These are phyloP conservation scores for Lophotis ruficrista DNA, from an alignment of 2,113 vertebrate species.

Conservation along the genomic window DNA sequence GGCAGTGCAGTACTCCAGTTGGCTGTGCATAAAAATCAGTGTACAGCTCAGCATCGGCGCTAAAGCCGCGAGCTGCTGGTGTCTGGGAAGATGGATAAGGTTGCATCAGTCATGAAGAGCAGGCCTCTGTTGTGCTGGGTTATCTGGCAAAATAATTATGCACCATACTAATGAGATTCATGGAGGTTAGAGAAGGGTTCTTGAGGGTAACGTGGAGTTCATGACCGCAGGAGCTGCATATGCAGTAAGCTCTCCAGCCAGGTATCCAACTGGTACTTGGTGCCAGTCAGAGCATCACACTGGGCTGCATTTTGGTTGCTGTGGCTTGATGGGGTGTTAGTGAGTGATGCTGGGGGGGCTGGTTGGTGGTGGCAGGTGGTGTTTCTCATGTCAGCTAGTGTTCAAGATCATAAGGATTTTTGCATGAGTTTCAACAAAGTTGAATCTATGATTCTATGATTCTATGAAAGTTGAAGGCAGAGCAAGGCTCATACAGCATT, in stretches of 20 bases:
- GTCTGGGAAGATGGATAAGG: neutral
- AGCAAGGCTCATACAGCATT: neutral
- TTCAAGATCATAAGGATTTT: neutral
- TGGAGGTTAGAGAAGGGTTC: neutral
- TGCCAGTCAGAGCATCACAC: neutral
- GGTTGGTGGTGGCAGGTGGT: neutral
- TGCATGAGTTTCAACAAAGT: neutral
- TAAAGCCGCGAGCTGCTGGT: neutral
- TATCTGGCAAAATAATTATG: neutral
- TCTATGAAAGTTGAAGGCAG: neutral
- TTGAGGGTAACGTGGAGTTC: neutral
- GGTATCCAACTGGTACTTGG: neutral
- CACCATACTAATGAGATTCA: neutral
- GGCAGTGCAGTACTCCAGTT: neutral
- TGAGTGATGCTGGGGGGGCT: neutral
- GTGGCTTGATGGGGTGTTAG: neutral
- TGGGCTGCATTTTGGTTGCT: neutral
- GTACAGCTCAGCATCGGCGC: neutral
- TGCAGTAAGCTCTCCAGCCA: neutral
- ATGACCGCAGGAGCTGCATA: neutral
- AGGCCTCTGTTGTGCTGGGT: neutral
- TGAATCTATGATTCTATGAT: no score
- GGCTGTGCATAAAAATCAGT: rapidly evolving
- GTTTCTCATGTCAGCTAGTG: neutral
- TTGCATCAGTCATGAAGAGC: neutral